Evolutionary conservation across 1,140 invertebrate genomes (phyloP).

Genomic region (Drosophila repleta): DNA sequence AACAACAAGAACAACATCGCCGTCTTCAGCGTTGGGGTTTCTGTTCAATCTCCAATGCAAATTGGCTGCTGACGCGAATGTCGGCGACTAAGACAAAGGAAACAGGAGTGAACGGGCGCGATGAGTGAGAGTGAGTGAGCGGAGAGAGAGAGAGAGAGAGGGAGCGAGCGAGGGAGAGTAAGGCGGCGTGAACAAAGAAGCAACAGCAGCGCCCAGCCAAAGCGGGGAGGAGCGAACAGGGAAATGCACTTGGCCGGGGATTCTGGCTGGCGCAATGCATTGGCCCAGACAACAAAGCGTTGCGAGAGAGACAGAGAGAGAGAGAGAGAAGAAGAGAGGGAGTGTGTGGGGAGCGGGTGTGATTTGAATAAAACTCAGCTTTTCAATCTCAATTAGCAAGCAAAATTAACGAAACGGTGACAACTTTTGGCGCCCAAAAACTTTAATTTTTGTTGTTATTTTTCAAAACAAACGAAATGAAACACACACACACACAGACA

Average conservation of each 20-base stretch:
- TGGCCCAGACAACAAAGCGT: conserved; percentile 65
- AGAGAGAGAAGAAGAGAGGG: not conserved
- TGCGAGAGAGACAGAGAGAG: not conserved
- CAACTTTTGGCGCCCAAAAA: conserved; percentile 19
- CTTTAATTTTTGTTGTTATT: conserved; percentile 30
- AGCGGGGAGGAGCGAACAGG: conserved; percentile 26
- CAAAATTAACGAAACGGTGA: conserved; percentile 34
- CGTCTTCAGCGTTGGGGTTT: conserved; percentile 9
- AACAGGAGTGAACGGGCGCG: conserved; percentile 47
- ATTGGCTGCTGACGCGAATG: conserved; percentile 48
- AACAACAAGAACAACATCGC: not conserved
- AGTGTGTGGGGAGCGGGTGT: not conserved
- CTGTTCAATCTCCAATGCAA: conserved; percentile 50
- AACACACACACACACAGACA: not conserved
- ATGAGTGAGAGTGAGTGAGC: not conserved
- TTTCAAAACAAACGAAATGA: not conserved
- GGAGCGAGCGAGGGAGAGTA: not conserved
- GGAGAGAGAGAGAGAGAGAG: not conserved
- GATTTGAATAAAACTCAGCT: conserved; percentile 4
- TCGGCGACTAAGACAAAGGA: conserved; percentile 56
- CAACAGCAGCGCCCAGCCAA: not conserved
- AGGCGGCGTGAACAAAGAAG: conserved; percentile 23
- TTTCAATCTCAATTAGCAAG: conserved; percentile 47
- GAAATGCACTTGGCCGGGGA: conserved; percentile 59
- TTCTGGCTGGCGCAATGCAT: conserved; percentile 2